A percentile compares a stretch with the other conserved stretches of the same genome.
These are phyloP conservation scores for Sinocyclocheilus maitianheensis DNA, from an alignment of 2,113 vertebrate species.

Conservation along the genomic window DNA sequence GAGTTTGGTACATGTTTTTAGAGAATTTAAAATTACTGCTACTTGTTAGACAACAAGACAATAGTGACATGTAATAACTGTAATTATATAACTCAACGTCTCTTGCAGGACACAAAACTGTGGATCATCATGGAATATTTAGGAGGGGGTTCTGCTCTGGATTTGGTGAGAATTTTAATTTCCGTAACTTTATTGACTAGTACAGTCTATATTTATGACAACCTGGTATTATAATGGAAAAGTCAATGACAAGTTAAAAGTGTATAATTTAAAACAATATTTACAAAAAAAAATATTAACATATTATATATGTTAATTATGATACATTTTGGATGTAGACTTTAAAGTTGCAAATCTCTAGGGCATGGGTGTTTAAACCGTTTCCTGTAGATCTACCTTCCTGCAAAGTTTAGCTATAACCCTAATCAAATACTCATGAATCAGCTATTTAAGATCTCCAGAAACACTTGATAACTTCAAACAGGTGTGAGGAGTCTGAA, in stretches of 20 bases:
- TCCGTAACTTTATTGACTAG: neutral
- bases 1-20: neutral
- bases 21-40: neutral
- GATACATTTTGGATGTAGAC: neutral
- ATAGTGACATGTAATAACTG: neutral
- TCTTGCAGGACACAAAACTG: constrained; percentile 29
- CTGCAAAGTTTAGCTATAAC: no score
- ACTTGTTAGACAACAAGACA: neutral
- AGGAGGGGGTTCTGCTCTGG: constrained; percentile 92
- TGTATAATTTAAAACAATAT: neutral
- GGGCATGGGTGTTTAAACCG: no score
- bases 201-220: neutral
- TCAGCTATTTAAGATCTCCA: no score
- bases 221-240: neutral
- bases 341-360: no score
- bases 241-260: neutral
- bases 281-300: neutral
- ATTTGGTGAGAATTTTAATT: constrained; percentile 82
- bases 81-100: neutral
- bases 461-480: no score
- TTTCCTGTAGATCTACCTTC: no score
- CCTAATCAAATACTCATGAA: no score
- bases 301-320: neutral
- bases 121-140: constrained; percentile 84
- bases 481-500: no score